Percentiles rank a stretch among this genome's conserved stretches.
These are phyloP conservation scores for Hyppa rectilinea DNA, from an alignment of 2,888 invertebrate genomes.

Conservation along the genomic window DNA sequence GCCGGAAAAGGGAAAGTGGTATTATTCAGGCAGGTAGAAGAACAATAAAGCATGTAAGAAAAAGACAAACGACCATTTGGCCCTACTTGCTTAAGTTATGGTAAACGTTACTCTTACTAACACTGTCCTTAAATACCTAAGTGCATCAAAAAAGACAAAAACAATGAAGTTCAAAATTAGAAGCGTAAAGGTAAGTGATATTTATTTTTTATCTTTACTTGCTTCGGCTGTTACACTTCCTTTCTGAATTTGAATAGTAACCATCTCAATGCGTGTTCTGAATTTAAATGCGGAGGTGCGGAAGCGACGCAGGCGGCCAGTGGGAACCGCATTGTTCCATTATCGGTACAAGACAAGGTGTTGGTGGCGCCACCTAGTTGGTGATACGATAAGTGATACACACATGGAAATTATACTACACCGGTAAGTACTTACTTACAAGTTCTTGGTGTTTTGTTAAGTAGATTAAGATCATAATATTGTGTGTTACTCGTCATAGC, in stretches of 20 bases:
- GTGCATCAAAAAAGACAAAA: neutral
- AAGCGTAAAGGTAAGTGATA: neutral
- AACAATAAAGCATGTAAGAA: neutral
- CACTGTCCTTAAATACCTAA: neutral
- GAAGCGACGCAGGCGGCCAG: conserved; percentile 68
- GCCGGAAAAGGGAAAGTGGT: no score
- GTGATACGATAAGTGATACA: conserved; percentile 65
- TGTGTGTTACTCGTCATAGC: neutral
- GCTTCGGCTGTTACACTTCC: conserved; percentile 46
- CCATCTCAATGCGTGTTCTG: conserved; percentile 78
- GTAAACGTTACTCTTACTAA: neutral
- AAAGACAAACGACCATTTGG: no score
- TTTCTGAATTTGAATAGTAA: conserved; percentile 70
- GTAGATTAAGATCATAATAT: no score
- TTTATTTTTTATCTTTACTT: conserved; percentile 38
- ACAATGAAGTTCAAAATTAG: neutral
- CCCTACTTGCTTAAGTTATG: neutral
- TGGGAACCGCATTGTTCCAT: conserved; percentile 74
- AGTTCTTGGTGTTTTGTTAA: no score
- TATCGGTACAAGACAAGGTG: conserved; percentile 70
- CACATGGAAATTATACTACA: conserved; percentile 54
- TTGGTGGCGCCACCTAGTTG: conserved; percentile 75
- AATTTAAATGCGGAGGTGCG: conserved; percentile 80
- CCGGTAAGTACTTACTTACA: conserved; percentile 29
- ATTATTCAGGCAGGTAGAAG: neutral